Percentiles rank a stretch among this genome's conserved stretches.
These are phyloP conservation scores for Tipula vernalis DNA, from an alignment of 2,888 invertebrate species.

Conservation along the genomic window DNA sequence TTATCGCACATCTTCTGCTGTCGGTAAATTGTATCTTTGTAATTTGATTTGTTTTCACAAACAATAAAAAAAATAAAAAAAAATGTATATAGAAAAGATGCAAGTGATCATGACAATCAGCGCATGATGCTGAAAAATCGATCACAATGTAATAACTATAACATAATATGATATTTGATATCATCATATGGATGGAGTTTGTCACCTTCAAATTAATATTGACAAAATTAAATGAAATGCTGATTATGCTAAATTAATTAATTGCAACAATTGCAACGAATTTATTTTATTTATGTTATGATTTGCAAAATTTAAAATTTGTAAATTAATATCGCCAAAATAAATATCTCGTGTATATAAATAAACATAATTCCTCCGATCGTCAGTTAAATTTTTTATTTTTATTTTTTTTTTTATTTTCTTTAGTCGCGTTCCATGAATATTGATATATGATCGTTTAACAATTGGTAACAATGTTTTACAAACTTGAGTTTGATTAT, in stretches of 20 bases:
- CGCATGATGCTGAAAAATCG: background rate
- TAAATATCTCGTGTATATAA: background rate
- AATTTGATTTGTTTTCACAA: conserved; percentile 4
- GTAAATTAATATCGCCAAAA: background rate
- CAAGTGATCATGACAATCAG: background rate
- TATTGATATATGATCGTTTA: background rate
- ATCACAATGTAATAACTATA: background rate
- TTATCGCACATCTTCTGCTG: background rate
- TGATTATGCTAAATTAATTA: background rate
- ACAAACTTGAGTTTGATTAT: background rate
- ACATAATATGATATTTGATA: background rate
- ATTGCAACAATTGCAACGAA: background rate
- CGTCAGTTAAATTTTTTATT: background rate
- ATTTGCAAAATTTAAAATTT: background rate
- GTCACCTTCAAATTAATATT: background rate
- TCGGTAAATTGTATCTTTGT: background rate
- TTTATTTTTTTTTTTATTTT: background rate
- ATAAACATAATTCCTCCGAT: background rate
- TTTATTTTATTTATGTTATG: background rate
- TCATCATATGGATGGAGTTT: background rate
- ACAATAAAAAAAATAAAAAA: background rate
- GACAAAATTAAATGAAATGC: background rate
- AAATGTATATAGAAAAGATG: background rate
- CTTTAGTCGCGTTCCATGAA: conserved; percentile 4
- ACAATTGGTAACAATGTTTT: background rate